These are phyloP conservation scores for Hylomyscus alleni DNA, from an alignment of 2,797 vertebrate genomes.

Conservation along the genomic window DNA sequence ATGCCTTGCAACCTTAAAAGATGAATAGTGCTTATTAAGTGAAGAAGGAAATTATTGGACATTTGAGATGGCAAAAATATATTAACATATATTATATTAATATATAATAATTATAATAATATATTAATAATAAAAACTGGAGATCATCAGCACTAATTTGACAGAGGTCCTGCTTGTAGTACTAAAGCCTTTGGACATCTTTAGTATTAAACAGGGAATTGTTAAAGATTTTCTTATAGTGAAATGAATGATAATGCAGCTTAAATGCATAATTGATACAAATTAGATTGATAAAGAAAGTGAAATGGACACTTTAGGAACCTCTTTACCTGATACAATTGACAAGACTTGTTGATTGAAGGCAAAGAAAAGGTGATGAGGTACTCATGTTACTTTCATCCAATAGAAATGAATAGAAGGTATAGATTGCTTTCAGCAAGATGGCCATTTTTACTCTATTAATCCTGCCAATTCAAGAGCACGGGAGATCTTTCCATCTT, in stretches of 20 bases:
- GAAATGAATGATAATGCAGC: not conserved
- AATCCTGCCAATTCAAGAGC: too few species aligned
- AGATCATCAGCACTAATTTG: not conserved
- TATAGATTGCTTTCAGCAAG: too few species aligned
- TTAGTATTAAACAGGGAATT: not conserved
- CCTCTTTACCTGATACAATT: not conserved
- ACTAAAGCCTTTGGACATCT: not conserved
- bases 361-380: not conserved
- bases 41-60: not conserved
- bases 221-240: not conserved
- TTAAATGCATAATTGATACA: not conserved
- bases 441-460: too few species aligned
- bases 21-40: not conserved
- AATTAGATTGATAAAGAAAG: not conserved
- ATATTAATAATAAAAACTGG: too few species aligned
- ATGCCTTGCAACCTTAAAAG: not conserved
- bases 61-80: not conserved
- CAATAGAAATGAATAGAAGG: not conserved
- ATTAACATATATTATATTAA: too few species aligned
- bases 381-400: not conserved
- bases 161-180: not conserved
- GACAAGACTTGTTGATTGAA: not conserved
- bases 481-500: too few species aligned
- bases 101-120: too few species aligned
- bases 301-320: not conserved